Conservation (phyloP, 2,888 invertebrate genomes). For the Hymenopus coronatus region DNA sequence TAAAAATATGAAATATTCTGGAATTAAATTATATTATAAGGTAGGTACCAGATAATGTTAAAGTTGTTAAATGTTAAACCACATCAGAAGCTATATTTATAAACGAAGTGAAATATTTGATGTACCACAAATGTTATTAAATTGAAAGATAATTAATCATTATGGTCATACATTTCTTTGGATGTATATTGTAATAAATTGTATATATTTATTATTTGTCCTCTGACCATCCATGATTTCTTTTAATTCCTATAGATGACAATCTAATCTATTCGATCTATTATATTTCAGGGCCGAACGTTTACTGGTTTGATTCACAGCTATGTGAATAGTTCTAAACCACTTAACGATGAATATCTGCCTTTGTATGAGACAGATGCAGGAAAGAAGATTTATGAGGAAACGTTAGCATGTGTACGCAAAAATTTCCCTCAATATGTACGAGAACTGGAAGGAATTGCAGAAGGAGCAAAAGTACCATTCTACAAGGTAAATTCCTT, state of each 20-base stretch:
- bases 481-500: slow-evolving; percentile 67
- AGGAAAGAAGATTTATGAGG: slow-evolving; percentile 71
- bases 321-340: slow-evolving; percentile 58
- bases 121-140: too few species aligned
- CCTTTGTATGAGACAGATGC: slow-evolving; percentile 67
- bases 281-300: slow-evolving; percentile 65
- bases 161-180: not conserved
- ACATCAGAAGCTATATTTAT: too few species aligned
- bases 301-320: slow-evolving; percentile 71
- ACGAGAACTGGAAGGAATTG: slow-evolving; percentile 78
- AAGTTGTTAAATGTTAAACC: too few species aligned
- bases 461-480: slow-evolving; percentile 79
- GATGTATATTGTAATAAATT: not conserved
- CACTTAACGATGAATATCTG: slow-evolving; percentile 66
- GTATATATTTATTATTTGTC: not conserved
- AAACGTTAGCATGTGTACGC: slow-evolving; percentile 65
- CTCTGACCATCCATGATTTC: too few species aligned
- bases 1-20: too few species aligned
- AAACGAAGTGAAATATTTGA: too few species aligned
- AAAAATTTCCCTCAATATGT: slow-evolving; percentile 77
- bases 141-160: too few species aligned
- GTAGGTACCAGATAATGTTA: too few species aligned
- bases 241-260: too few species aligned
- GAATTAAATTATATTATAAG: too few species aligned
- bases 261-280: slow-evolving; percentile 34